Evolutionary conservation across 2,113 vertebrate species (phyloP).

Genomic region (Callocephalon fimbriatum): DNA sequence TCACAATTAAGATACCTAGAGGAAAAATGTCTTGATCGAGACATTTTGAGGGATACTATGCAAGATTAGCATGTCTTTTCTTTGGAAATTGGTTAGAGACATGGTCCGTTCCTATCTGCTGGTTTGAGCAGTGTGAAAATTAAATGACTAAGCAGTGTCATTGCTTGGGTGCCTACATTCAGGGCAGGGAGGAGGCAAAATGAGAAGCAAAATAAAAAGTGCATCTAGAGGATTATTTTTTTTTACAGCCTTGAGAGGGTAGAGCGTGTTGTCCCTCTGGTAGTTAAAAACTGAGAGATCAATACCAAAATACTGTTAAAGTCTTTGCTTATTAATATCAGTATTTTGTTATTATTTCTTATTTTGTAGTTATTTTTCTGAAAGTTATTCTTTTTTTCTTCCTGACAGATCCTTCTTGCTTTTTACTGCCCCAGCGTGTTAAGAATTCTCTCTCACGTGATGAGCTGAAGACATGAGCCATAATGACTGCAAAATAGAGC

Average conservation of each 20-base stretch:
- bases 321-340: background rate
- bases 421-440: background rate
- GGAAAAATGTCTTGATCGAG: background rate
- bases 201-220: background rate
- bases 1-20: background rate
- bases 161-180: background rate
- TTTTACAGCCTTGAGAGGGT: background rate
- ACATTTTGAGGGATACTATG: background rate
- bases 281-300: background rate
- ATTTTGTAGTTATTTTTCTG: background rate
- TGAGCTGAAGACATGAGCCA: background rate
- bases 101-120: background rate
- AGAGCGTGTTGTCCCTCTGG: background rate
- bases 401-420: conserved; percentile 21
- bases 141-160: background rate
- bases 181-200: background rate
- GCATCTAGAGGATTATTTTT: background rate
- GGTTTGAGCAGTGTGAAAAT: background rate
- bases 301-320: background rate
- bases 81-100: background rate
- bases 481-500: background rate
- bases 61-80: background rate
- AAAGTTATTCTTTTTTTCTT: background rate
- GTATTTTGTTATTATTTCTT: background rate
- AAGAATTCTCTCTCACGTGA: background rate